phyloP scores from a whole-genome alignment of 1,140 invertebrate species.

The Eumeta japonica region DNA sequence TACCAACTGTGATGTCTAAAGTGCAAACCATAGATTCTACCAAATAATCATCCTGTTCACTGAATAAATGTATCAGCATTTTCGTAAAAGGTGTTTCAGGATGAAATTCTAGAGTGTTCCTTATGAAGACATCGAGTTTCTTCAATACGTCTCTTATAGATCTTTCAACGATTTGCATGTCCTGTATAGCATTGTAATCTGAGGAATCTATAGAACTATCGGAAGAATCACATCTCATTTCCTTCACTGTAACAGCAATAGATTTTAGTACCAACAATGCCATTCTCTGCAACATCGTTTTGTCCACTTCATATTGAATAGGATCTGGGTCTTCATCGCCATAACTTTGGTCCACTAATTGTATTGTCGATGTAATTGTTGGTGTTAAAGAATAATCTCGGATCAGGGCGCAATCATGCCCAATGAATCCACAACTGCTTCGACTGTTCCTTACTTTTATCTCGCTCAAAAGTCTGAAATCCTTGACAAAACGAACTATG shows the following conservation, averaged over 20 bases:
- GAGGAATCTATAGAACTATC: constrained; percentile 79
- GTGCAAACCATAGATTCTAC: constrained; percentile 92
- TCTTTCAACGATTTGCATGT: constrained; percentile 83
- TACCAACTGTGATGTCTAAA: constrained; percentile 80
- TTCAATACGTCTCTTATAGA: constrained; percentile 80
- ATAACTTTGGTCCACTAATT: constrained; percentile 44
- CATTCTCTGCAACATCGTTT: constrained; percentile 79
- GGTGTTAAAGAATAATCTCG: constrained; percentile 36
- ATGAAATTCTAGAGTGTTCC: constrained; percentile 78
- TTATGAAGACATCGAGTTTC: constrained; percentile 79
- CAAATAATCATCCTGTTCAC: constrained; percentile 87
- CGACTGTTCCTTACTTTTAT: constrained; percentile 50
- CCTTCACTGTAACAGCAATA: constrained; percentile 86
- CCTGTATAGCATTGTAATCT: constrained; percentile 81
- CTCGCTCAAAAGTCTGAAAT: constrained; percentile 73
- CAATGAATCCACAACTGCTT: constrained; percentile 59
- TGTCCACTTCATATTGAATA: constrained; percentile 58
- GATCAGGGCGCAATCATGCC: constrained; percentile 49
- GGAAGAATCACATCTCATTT: constrained; percentile 81
- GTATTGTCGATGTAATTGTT: constrained; percentile 31
- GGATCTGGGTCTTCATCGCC: constrained; percentile 34
- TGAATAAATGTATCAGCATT: constrained; percentile 84
- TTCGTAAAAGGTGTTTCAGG: constrained; percentile 83
- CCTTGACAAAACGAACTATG: constrained; percentile 81
- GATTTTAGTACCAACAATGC: constrained; percentile 82